Evolutionary conservation across 2,888 invertebrate genomes (phyloP), one percentile per base, ranked within the genome.

Genomic region (Drosophila subquinaria): DNA sequence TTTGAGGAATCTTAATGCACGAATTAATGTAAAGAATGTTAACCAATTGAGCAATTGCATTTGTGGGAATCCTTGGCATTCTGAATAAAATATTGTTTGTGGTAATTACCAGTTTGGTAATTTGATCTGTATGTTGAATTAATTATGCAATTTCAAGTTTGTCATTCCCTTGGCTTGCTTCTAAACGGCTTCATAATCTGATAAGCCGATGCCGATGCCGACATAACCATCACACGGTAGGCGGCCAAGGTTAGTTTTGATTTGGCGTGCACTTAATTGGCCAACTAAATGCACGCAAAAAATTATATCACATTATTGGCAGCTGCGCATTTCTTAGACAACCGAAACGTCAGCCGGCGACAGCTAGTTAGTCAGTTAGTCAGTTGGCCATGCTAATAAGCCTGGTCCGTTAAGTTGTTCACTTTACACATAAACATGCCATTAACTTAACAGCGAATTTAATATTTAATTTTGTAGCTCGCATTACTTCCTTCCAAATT

Each of bases 261-360:
- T 59, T 63, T 66, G 60, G 69, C 73, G 73, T 76, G 77, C 77
- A 77, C 20, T 73, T 69, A 73, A 73, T 60, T 66, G 77, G 62
- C 51, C 52, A 73, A 56, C 53, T 66, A 65, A 64, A 65, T 42
- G 59, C 65, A 59, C 35, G 62, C 55, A 27, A 62, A 64, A 35
- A 62, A 62, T 59, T 55, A 59, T 45, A 65, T 30, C 65, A 76
- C 23, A 56, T 61, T 73, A 62, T 59, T 10, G 76, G 64, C 76
- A 76, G 76, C 76, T 73, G 76, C 20, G 55, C 63, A 68, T 56
- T 56, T 55, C 55, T 61, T 33, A 23, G 43, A 35, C 56, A 6
- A 5, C 30, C 15, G 5, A 55, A 30, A 17, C 50, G 20, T 42
- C 50, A 8, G 2, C 17, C 42, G 42, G 9, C 9, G 4, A 13